Base-by-base conservation (phyloP, 2,113 vertebrate species). In the Pluvianellus socialis region DNA sequence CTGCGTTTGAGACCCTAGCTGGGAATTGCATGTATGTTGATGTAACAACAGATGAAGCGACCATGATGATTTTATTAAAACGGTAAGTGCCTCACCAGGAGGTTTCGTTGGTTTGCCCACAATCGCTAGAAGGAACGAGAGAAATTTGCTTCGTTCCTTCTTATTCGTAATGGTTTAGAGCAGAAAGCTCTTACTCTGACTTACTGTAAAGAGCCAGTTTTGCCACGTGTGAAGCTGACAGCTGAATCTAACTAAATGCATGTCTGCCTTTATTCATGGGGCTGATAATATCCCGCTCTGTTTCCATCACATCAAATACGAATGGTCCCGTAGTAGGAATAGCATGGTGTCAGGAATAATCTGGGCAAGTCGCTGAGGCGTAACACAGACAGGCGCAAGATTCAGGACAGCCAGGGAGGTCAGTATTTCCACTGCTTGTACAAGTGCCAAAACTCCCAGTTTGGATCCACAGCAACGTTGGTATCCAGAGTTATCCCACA, bases 41-140 rank as follows among this genome's bases (percentile, higher is more conserved):
- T 0, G 2, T 62, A 88, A 92, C 59, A 55, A 72, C 27, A 90
- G 81, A 50, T 70, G n/a, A 83, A 90, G 59, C 55, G 79, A 86
- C 59, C 79, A 38, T 27, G 40, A 86, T 59, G 63, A 93, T 88
- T 90, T 63, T 74, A 86, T 92, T 96, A 91, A 86, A 88, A 62
- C 44, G 59, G 24, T 66, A 83, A 73, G 63, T 4, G 23, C 22
- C 81, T 90, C 81, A 79, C 55, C 50, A 32, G 86, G 72, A 89
- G 75, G 68, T 74, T 92, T 84, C 79, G 56, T 56, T 86, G 52
- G 18, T 80, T 92, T 23, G 17, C 35, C 45, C 49, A 3, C 65
- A 55, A n/a, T 77, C 32, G 9, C 44, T 86, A 28, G 75, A 75
- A 92, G 30, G 56, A 86, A 73, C 56, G 72, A 88, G 21, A 80